Evolutionary conservation across 64 coral and sea anemone genomes (phyloP).

Genomic region (Cladopsammia gracilis): DNA sequence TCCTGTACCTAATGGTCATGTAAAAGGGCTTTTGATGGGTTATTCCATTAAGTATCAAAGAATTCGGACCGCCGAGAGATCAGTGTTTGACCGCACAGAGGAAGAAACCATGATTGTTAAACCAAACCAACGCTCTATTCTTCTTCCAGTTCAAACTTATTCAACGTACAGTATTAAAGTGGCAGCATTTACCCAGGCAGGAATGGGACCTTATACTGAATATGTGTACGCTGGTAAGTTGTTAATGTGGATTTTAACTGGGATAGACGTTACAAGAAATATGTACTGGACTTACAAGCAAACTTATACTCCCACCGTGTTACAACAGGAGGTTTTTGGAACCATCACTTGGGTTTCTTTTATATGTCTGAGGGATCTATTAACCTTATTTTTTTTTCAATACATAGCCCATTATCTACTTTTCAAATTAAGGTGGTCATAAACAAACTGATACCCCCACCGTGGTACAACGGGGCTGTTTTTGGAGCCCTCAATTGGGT

Average conservation of each 20-base stretch:
- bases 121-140: not conserved
- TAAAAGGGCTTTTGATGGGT: conserved; percentile 56
- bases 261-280: not conserved
- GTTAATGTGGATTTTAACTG: not conserved
- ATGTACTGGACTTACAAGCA: not conserved
- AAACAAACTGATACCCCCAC: too few species aligned
- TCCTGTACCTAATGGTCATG: conserved; percentile 54
- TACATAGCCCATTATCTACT: not conserved
- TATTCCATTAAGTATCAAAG: conserved; percentile 67
- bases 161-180: conserved; percentile 39
- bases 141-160: conserved; percentile 4
- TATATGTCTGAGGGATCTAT: not conserved
- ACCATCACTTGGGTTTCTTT: not conserved
- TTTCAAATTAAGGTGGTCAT: not conserved
- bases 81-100: not conserved
- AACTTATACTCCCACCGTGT: not conserved
- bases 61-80: conserved; percentile 6
- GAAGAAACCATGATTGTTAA: not conserved
- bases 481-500: too few species aligned
- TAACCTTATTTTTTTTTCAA: not conserved
- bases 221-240: conserved; percentile 54
- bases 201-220: conserved; percentile 41
- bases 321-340: not conserved
- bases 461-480: too few species aligned
- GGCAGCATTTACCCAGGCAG: conserved; percentile 46